These are phyloP conservation scores for Perizoma affinitatum DNA, from an alignment of 2,888 invertebrate species.

Conservation along the genomic window DNA sequence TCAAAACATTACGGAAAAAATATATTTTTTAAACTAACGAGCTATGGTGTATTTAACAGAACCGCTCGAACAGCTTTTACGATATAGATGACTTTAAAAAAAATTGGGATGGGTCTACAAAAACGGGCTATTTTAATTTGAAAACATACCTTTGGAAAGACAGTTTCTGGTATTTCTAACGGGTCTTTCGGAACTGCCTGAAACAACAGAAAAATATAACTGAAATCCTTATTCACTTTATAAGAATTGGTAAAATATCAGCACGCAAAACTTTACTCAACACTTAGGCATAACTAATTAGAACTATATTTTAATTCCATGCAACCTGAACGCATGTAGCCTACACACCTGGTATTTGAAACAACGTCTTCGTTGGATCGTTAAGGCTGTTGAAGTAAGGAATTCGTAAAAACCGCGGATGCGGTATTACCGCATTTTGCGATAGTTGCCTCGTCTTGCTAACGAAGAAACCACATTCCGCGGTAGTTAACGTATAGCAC, in stretches of 20 bases:
- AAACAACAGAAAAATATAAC: conserved; percentile 30
- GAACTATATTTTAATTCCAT: too few species aligned
- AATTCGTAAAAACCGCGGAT: conserved; percentile 2
- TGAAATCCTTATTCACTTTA: neutral
- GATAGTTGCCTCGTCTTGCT: too few species aligned
- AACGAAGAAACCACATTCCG: too few species aligned
- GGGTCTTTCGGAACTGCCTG: conserved; percentile 55
- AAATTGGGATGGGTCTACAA: too few species aligned
- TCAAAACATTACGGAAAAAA: too few species aligned
- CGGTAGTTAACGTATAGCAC: too few species aligned
- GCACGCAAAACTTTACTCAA: neutral
- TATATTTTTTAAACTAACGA: too few species aligned
- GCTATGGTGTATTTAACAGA: too few species aligned
- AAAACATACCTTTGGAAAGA: conserved; percentile 53
- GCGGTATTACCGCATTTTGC: conserved; percentile 1
- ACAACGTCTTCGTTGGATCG: neutral
- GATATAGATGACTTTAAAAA: too few species aligned
- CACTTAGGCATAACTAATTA: neutral
- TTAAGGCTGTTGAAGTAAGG: too few species aligned
- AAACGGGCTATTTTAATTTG: neutral
- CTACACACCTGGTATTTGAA: conserved; percentile 3
- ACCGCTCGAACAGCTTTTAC: too few species aligned
- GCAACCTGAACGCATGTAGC: too few species aligned
- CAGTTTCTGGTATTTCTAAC: conserved; percentile 52
- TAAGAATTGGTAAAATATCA: neutral